Conservation (phyloP, 2,113 vertebrate genomes). For the Galbula dea region DNA sequence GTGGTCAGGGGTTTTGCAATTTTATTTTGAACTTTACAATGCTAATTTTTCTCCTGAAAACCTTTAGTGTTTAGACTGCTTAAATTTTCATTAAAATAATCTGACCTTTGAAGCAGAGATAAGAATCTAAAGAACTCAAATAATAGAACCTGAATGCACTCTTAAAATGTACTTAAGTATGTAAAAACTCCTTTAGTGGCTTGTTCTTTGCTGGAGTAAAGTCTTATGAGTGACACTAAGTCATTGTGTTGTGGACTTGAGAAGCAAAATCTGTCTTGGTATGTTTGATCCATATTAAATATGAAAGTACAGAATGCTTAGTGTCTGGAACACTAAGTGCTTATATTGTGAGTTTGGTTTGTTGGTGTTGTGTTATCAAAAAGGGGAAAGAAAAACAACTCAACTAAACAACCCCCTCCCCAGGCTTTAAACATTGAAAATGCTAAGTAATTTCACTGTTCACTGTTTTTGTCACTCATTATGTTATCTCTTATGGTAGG, state of each 20-base stretch:
- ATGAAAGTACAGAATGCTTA: background rate
- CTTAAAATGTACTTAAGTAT: background rate
- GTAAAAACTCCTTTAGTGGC: background rate
- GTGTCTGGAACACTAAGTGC: background rate
- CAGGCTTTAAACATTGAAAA: background rate
- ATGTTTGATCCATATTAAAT: background rate
- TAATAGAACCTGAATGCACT: background rate
- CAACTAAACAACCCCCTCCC: too few species aligned
- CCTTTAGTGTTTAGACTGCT: background rate
- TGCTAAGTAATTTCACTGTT: background rate
- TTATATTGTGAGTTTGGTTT: too few species aligned
- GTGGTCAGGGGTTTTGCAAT: background rate
- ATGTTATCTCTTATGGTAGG: background rate
- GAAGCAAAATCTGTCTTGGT: background rate
- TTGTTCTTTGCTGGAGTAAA: background rate
- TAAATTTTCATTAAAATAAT: background rate
- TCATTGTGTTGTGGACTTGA: background rate
- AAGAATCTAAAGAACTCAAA: background rate
- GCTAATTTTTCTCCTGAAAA: background rate
- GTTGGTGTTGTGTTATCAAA: too few species aligned
- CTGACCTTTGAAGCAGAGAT: background rate
- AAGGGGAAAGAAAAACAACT: too few species aligned
- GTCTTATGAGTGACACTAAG: background rate
- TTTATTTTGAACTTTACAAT: background rate
- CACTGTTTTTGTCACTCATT: background rate